Conservation (phyloP, 2,888 invertebrate species). For the Pomacea canaliculata region DNA sequence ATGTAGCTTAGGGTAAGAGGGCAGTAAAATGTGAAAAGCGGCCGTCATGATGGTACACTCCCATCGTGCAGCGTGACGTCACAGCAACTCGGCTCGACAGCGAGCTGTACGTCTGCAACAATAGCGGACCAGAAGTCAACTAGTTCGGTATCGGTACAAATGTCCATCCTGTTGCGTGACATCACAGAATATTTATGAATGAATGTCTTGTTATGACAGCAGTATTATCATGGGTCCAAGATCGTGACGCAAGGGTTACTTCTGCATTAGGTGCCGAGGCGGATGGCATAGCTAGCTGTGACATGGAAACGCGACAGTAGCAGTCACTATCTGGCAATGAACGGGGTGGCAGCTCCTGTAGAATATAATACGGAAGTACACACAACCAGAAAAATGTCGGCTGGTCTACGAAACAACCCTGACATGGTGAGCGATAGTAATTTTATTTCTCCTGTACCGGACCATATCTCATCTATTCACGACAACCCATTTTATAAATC, state of each 20-base stretch:
- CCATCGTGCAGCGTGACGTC: conserved; percentile 23
- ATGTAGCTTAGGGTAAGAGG: too few relatives aligned
- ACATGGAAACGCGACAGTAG: conserved; percentile 6
- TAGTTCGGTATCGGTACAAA: neutral
- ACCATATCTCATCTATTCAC: conserved; percentile 35
- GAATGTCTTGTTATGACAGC: conserved; percentile 39
- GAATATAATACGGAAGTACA: neutral
- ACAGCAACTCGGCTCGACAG: conserved; percentile 12
- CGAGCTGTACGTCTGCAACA: neutral
- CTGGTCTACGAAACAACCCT: conserved; percentile 5
- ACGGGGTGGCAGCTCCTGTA: too few relatives aligned
- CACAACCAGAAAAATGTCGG: conserved; percentile 13
- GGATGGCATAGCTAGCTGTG: neutral
- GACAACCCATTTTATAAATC: conserved; percentile 41
- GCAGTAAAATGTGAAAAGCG: too few relatives aligned
- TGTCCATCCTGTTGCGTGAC: too few relatives aligned
- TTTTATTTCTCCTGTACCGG: conserved; percentile 19
- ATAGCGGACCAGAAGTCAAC: conserved; percentile 13
- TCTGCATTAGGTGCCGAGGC: too few relatives aligned
- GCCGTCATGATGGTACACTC: neutral
- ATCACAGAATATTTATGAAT: too few relatives aligned
- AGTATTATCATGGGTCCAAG: conserved; percentile 46
- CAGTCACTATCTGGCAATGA: too few relatives aligned
- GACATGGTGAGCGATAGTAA: conserved; percentile 2
- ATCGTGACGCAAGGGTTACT: conserved; percentile 20